Evolutionary conservation across 2,113 vertebrate species (phyloP).

Genomic region (Sceloporus tristichus): DNA sequence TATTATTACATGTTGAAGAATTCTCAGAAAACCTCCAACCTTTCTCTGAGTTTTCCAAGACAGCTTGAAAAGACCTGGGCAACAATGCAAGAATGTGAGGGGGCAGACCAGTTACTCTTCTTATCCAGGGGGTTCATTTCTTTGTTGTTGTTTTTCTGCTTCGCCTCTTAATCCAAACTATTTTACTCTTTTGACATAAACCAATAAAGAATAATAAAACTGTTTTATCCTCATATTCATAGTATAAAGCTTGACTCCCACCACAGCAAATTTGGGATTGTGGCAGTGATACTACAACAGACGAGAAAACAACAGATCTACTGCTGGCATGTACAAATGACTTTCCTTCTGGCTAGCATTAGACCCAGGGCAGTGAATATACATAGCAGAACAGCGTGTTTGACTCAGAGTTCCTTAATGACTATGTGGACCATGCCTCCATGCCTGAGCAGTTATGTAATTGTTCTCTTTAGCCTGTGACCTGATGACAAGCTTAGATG

Average conservation of each 20-base stretch:
- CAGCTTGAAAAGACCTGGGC: not conserved
- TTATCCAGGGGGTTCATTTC: too few relatives aligned
- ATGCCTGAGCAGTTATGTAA: constrained; percentile 37
- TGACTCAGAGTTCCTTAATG: constrained; percentile 22
- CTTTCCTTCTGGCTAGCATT: not conserved
- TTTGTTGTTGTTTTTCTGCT: not conserved
- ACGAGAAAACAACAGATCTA: not conserved
- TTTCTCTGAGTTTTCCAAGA: not conserved
- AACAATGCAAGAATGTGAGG: not conserved
- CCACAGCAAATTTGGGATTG: not conserved
- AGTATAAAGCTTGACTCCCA: not conserved
- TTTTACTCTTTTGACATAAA: not conserved
- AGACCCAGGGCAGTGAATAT: not conserved
- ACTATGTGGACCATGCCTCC: not conserved
- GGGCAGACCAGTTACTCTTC: too few relatives aligned
- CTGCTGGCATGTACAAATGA: not conserved
- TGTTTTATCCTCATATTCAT: too few relatives aligned
- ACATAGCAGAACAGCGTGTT: not conserved
- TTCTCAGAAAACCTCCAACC: not conserved
- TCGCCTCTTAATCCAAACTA: not conserved
- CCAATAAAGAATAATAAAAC: not conserved
- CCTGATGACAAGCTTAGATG: not conserved
- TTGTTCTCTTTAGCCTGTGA: constrained; percentile 53
- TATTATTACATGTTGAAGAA: not conserved
- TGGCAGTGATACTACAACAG: not conserved